These are phyloP conservation scores for Pitangus sulphuratus DNA, from an alignment of 2,797 vertebrate species.

Conservation along the genomic window DNA sequence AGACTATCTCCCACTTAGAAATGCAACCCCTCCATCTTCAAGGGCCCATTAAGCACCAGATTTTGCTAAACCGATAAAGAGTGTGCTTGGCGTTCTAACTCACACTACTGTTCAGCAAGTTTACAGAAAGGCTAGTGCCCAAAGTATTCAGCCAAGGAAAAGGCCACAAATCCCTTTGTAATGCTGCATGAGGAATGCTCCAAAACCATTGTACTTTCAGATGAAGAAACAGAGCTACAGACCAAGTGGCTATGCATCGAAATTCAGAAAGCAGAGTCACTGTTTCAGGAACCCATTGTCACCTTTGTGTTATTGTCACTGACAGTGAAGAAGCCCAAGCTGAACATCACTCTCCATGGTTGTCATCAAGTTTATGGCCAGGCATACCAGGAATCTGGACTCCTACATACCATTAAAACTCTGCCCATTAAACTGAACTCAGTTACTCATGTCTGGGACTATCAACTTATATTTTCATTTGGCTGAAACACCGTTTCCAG, in stretches of 20 bases:
- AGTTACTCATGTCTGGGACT: neutral
- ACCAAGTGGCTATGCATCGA: neutral
- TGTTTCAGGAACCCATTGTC: neutral
- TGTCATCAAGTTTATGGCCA: neutral
- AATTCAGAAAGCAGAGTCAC: neutral
- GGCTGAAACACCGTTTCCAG: neutral
- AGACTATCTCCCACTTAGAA: slow-evolving; percentile 6
- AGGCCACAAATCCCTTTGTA: neutral
- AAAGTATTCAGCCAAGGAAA: neutral
- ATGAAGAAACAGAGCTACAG: neutral
- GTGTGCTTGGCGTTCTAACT: neutral
- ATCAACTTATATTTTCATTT: neutral
- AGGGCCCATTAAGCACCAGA: neutral
- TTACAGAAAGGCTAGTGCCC: neutral
- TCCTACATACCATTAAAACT: neutral
- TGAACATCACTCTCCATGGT: neutral
- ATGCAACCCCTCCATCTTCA: neutral
- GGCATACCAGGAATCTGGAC: neutral
- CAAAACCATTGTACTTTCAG: neutral
- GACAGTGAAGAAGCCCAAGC: neutral
- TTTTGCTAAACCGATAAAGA: slow-evolving; percentile 22
- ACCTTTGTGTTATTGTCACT: neutral
- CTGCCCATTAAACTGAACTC: neutral
- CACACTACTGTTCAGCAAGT: slow-evolving; percentile 14
- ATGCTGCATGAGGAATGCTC: neutral